Evolutionary conservation across 2,888 invertebrate species (phyloP), one percentile per base, ranked within the genome.

Genomic region (Dynastes maya): DNA sequence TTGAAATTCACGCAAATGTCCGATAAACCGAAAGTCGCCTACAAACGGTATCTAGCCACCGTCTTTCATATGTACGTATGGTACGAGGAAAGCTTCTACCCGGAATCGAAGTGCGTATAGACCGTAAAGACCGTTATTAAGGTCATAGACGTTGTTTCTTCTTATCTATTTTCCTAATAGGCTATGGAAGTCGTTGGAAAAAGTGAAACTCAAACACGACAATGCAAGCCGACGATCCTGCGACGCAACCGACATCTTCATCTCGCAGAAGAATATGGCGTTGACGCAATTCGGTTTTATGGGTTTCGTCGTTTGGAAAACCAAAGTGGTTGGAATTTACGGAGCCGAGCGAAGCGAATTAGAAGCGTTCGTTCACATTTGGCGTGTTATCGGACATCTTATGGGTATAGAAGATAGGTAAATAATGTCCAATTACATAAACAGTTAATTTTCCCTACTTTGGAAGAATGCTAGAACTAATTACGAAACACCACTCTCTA

Each of bases 271-370:
- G 81, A 97, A 97, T 86, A 92, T 98, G 91, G 94, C 94, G 0
- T 87, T 97, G 9, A 96, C 97, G 0, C 96, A 96, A 88, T 96
- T 95, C 86, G 97, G 96, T 2, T 97, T 97, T 86, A 91, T 97
- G 85, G 97, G 96, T 0, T 93, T 93, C 82, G 90, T 92, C 0
- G 86, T 95, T 0, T 85, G 95, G 4, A 91, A 92, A 72, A 91
- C 93, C 0, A 90, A 93, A 77, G 87, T 90, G 76, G 90, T 96
- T 67, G 95, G 95, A 0, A 89, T 97, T 13, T 87, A 90, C 8
- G 90, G 91, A 80, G 88, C 91, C 2, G 90, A 90, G 9, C 88
- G 90, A 0, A 92, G 91, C 63, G 94, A 96, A 80, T 90, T 95
- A 84, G 94, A 95, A 72, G 94, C 93, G 0, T 94, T 95, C 80